Base-by-base conservation (phyloP, 2,888 invertebrate species). In the Labia minor region DNA sequence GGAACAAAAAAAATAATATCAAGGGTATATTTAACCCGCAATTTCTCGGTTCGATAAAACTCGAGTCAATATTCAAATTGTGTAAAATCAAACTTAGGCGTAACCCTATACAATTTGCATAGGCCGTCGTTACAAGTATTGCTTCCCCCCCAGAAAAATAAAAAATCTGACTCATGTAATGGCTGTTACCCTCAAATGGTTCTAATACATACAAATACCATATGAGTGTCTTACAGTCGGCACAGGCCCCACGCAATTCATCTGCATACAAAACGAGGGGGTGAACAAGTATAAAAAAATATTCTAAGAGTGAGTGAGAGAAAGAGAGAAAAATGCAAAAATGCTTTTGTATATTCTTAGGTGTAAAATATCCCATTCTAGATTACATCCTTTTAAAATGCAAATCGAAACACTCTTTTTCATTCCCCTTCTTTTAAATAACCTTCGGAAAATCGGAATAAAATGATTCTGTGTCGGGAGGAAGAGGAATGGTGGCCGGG, bases 1-100 rank as follows among this genome's bases (percentile, higher is more conserved):
- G 49, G 49, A 49, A 49, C 14, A 49, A 11, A 49, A 49, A 49
- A 33, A 49, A 49, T 49, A 10, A 49, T 49, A 49, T 16, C 49
- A 49, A 49, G 49, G 49, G 49, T 49, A 49, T 49, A 49, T 49
- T 49, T 49, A 49, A 49, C 49, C 49, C 49, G 49, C 49, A 49
- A 49, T 49, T 49, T 49, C 16, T 49, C 49, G 49, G 49, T 49
- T 49, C 49, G 49, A 49, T 49, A 49, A 49, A 49, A 49, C 49
- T 14, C 49, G 49, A 49, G 49, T 49, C 49, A 49, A 49, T 49
- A 49, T 49, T 49, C 49, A 49, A 49, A 49, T 49, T 49, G 49
- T 49, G 49, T 49, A 49, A 49, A 49, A 49, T 49, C 49, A 49
- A 49, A 49, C 49, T 49, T 49, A 49, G 49, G 49, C 49, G 49